Evolutionary conservation across 2,888 invertebrate species (phyloP), one percentile per base, ranked within the genome.

Genomic region (Trachelus troglodyta): DNA sequence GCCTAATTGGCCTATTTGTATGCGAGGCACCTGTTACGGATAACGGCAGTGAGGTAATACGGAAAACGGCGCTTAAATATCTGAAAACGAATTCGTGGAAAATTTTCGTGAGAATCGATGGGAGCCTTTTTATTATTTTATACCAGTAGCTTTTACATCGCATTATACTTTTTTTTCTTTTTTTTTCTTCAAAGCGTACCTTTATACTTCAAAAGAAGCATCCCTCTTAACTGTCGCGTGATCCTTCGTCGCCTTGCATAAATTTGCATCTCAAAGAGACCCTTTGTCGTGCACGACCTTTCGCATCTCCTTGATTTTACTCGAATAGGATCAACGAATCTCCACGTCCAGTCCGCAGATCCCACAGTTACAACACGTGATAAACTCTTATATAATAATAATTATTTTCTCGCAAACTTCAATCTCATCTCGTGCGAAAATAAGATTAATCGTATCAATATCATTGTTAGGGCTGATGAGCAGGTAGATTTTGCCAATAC

Each of bases 21-120:
- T 76, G 76, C 73, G 79, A 80, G 73, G 71, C 79, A 81, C 80
- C 84, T 86, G 86, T 82, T 77, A 31, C 37, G n/a, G 37, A 40
- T 35, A 80, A 80, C 79, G 40, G 40, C 40, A 40, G 40, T 40
- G 15, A 40, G 4, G 40, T 40, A 40, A 15, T 40, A 40, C 40
- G 40, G 40, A 56, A 56, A 56, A 56, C 23, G 40, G 23, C 23
- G 40, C 23, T 56, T 1, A 1, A 23, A 9, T 23, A 23, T 23
- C 15, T 56, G 40, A 56, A 56, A 56, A 56, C 23, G 40, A 56
- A 23, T 23, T 56, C 40, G 40, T 56, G 40, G 40, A 56, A 56
- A 56, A 6, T 56, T 56, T 15, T 56, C 23, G 40, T 23, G 40
- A 23, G 23, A 23, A 23, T 56, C 23, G 40, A 56, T 56, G 40